These are phyloP conservation scores for Leptobrachium leishanense DNA, from an alignment of 2,113 vertebrate species.

Conservation along the genomic window DNA sequence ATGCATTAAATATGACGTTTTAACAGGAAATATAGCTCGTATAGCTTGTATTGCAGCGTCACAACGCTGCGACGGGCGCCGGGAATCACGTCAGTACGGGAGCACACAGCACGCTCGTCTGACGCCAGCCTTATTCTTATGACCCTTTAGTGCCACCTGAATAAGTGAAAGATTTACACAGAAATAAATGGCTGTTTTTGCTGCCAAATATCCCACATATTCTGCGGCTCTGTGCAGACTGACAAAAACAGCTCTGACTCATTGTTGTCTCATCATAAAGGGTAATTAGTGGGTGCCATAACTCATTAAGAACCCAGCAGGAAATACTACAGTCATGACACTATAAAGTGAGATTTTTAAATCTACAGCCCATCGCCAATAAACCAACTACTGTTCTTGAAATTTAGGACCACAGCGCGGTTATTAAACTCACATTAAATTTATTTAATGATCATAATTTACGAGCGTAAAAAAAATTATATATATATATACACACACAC, in stretches of 20 bases:
- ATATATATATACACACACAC: no score
- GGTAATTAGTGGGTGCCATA: conserved; percentile 22
- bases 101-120: no score
- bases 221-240: conserved; percentile 10
- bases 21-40: no score
- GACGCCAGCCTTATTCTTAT: not conserved
- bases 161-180: not conserved
- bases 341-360: not conserved
- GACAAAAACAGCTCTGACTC: conserved; percentile 23
- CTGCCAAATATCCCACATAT: conserved; percentile 5
- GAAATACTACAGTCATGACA: conserved; percentile 10
- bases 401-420: no score
- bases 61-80: no score
- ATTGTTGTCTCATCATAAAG: conserved; percentile 25
- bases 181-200: not conserved
- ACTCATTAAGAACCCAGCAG: conserved; percentile 19
- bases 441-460: no score
- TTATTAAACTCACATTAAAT: no score
- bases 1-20: no score
- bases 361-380: not conserved
- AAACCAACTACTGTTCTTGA: no score
- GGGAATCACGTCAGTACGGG: no score
- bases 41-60: no score
- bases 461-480: no score
- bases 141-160: not conserved